Evolutionary conservation across 2,888 invertebrate genomes (phyloP).

Genomic region (Drosophila mulleri): DNA sequence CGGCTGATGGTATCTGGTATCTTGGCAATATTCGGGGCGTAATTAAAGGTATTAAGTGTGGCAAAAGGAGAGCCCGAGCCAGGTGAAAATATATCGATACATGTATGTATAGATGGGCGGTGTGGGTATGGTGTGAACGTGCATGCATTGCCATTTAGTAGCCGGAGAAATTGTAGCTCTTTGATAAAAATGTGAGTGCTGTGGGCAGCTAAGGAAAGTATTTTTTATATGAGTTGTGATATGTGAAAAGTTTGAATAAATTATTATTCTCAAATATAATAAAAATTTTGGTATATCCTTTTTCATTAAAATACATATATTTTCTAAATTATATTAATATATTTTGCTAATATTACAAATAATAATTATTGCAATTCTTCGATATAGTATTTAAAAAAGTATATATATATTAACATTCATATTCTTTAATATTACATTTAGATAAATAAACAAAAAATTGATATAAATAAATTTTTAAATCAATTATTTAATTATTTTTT

Average conservation of each 20-base stretch:
- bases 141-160: constrained; percentile 1
- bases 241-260: not conserved
- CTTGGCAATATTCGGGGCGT: constrained; percentile 71
- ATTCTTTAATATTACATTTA: too few relatives aligned
- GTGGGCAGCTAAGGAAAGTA: constrained; percentile 13
- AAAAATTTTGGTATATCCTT: too few relatives aligned
- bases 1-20: constrained; percentile 64
- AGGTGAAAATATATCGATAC: constrained; percentile 34
- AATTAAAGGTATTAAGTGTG: constrained; percentile 76
- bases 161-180: constrained; percentile 45
- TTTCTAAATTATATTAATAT: too few relatives aligned
- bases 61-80: constrained; percentile 12
- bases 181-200: not conserved
- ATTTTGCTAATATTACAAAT: too few relatives aligned
- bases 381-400: too few relatives aligned
- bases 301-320: too few relatives aligned
- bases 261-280: too few relatives aligned
- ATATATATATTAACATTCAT: too few relatives aligned
- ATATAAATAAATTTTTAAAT: too few relatives aligned
- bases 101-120: constrained; percentile 17
- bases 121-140: constrained; percentile 35
- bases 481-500: too few relatives aligned
- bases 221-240: not conserved
- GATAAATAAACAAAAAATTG: too few relatives aligned
- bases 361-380: too few relatives aligned